These are phyloP conservation scores for Zaprionus ornatus DNA, from an alignment of 1,140 invertebrate species.

Conservation along the genomic window DNA sequence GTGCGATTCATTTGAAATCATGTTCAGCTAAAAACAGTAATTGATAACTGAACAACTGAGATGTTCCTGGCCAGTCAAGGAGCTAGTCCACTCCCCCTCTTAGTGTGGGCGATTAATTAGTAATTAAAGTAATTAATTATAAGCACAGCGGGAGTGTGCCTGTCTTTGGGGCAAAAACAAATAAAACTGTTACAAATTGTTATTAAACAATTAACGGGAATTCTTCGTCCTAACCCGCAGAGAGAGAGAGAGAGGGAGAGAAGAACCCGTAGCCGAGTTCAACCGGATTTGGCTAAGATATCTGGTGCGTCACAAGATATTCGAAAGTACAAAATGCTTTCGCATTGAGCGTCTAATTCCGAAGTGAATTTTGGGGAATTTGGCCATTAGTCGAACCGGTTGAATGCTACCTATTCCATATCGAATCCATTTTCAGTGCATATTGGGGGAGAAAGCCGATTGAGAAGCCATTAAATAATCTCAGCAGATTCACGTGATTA, in stretches of 20 bases:
- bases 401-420: conserved; percentile 27
- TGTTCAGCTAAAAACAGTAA: conserved; percentile 57
- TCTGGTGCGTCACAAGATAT: conserved; percentile 41
- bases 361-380: conserved; percentile 43
- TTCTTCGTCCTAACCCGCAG: background rate
- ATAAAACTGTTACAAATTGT: conserved; percentile 69
- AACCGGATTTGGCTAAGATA: conserved; percentile 65
- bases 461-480: conserved; percentile 24
- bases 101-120: conserved; percentile 58
- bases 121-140: conserved; percentile 75
- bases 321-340: conserved; percentile 75
- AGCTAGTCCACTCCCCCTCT: conserved; percentile 8
- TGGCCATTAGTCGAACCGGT: conserved; percentile 63
- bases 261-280: conserved; percentile 8
- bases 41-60: conserved; percentile 71
- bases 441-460: conserved; percentile 54
- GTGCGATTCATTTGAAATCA: conserved; percentile 45
- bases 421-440: conserved; percentile 6
- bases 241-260: background rate
- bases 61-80: conserved; percentile 49
- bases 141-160: conserved; percentile 35
- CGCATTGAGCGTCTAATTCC: conserved; percentile 53
- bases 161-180: conserved; percentile 1
- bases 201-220: conserved; percentile 1
- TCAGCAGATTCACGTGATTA: conserved; percentile 15